Percentiles rank a stretch among this genome's conserved stretches.
phyloP scores from a whole-genome alignment of 2,113 vertebrate genomes.

The Pollimyrus isidori region DNA sequence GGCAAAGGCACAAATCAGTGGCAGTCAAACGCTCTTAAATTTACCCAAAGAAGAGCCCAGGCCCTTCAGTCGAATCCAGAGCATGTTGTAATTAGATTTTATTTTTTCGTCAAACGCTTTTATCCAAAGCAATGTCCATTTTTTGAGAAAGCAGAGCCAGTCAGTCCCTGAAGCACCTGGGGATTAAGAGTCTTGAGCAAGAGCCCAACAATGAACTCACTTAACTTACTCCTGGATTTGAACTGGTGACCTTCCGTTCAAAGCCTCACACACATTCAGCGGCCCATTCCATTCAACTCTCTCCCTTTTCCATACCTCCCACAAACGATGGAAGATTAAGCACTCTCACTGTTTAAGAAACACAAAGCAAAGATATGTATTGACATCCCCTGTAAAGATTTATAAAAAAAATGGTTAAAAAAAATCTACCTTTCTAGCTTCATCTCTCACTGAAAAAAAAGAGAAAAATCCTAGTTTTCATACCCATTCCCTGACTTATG shows the following conservation, averaged over 20 bases:
- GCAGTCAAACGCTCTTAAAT: neutral
- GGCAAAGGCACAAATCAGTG: neutral
- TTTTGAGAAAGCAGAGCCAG: neutral
- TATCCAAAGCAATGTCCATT: neutral
- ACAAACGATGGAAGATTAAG: neutral
- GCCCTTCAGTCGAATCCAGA: neutral
- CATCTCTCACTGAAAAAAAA: too few species aligned
- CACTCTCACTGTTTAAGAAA: neutral
- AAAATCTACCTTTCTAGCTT: too few species aligned
- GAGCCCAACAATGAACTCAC: neutral
- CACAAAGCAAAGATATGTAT: neutral
- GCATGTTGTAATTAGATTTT: neutral
- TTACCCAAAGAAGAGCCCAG: neutral
- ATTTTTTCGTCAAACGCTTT: slow-evolving; percentile 2
- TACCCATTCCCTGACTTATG: too few species aligned
- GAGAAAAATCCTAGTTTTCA: too few species aligned
- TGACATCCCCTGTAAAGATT: too few species aligned
- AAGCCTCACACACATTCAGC: neutral
- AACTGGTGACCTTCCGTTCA: neutral
- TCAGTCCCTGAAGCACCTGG: neutral
- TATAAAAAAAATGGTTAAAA: too few species aligned
- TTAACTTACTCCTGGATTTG: neutral
- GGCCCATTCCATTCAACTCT: neutral
- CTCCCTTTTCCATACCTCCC: neutral
- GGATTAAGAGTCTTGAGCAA: neutral